Percentiles rank a stretch among this genome's conserved stretches.
phyloP scores from a whole-genome alignment of 2,888 invertebrate genomes.

The Torymus auratus region DNA sequence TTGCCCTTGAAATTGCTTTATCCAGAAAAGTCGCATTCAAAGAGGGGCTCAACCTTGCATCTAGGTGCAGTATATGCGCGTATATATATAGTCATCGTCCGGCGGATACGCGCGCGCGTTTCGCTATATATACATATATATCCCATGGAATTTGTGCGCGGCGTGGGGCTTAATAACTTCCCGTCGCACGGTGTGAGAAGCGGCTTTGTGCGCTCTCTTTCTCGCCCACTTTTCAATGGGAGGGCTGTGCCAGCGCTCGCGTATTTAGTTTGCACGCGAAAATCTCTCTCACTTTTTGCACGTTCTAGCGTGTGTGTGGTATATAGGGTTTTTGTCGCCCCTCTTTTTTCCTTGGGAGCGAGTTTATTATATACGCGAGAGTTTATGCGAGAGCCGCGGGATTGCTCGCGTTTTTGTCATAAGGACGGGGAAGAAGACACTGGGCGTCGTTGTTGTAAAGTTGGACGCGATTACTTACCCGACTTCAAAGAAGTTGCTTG shows the following conservation, averaged over 20 bases:
- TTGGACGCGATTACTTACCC: no score
- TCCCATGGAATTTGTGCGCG: conserved; percentile 41
- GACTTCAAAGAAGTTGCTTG: no score
- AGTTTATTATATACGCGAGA: no score
- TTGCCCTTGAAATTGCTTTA: conserved; percentile 44
- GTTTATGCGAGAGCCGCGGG: no score
- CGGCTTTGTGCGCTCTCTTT: conserved; percentile 11
- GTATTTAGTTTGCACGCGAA: conserved; percentile 36
- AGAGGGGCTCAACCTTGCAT: conserved; percentile 12
- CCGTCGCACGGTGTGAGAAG: conserved; percentile 46
- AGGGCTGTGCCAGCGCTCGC: no score
- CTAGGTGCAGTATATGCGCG: background rate
- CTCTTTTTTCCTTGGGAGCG: no score
- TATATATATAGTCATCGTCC: conserved; percentile 32
- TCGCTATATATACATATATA: conserved; percentile 27
- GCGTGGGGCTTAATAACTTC: conserved; percentile 49
- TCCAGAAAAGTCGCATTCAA: conserved; percentile 24
- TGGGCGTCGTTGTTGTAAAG: no score
- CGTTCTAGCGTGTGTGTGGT: no score
- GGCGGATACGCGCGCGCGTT: conserved; percentile 53
- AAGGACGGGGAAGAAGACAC: no score
- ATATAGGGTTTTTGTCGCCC: no score
- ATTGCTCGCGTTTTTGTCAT: no score
- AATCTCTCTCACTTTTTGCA: background rate
- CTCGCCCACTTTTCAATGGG: conserved; percentile 14